Evolutionary conservation across 2,113 vertebrate genomes (phyloP).

Genomic region (Dendrocopos noguchii): DNA sequence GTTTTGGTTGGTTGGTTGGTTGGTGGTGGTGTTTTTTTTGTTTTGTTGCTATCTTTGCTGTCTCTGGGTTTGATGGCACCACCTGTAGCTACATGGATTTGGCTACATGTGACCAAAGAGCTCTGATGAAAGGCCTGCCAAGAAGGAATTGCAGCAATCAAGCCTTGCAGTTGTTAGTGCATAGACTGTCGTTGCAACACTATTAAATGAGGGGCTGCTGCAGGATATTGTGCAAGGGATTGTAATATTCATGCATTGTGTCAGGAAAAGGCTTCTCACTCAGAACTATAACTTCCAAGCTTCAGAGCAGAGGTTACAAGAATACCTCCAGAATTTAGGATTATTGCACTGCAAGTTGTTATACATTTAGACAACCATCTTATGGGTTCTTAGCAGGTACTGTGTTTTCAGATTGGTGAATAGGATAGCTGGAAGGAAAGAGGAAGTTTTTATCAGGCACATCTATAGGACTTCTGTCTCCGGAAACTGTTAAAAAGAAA

Average conservation of each 20-base stretch:
- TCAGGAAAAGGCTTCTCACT: neutral
- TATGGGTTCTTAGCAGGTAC: neutral
- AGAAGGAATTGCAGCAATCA: constrained; percentile 16
- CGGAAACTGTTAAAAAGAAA: neutral
- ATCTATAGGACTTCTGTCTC: neutral
- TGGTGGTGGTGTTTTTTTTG: too few relatives aligned
- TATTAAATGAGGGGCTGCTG: constrained; percentile 16
- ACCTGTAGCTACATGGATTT: neutral
- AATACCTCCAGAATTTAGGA: neutral
- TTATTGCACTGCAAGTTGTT: neutral
- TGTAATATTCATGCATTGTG: neutral
- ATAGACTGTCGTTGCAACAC: neutral
- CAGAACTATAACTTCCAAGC: neutral
- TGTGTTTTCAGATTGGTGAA: neutral
- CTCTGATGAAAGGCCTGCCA: constrained; percentile 17
- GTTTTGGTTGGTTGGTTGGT: neutral
- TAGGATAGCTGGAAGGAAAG: neutral
- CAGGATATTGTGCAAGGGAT: constrained; percentile 48
- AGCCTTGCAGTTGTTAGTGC: neutral
- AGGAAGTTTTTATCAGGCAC: neutral
- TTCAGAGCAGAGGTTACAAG: neutral
- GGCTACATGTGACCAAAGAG: neutral
- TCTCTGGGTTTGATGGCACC: neutral
- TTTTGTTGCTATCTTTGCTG: neutral
- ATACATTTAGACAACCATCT: neutral